These are phyloP conservation scores for Lonchura striata DNA, from an alignment of 2,113 vertebrate species.

Conservation along the genomic window DNA sequence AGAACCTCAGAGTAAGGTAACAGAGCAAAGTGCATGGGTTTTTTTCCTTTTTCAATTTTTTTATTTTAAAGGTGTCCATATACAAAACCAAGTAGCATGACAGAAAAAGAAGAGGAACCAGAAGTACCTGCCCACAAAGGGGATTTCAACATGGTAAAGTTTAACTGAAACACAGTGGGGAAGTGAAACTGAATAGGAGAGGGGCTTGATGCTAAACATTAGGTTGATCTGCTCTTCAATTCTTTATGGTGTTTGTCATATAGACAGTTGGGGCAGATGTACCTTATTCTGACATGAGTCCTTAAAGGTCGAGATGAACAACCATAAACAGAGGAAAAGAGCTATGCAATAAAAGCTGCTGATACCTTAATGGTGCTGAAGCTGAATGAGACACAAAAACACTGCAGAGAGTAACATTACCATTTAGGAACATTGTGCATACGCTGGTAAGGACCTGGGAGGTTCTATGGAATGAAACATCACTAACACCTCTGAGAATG, in stretches of 20 bases:
- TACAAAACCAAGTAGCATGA: constrained; percentile 28
- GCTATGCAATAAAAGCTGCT: neutral
- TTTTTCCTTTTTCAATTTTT: accelerated
- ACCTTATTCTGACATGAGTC: neutral
- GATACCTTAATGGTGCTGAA: neutral
- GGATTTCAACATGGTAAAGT: constrained; percentile 56
- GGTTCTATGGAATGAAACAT: neutral
- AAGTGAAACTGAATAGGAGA: constrained; percentile 41
- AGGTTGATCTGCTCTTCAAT: neutral
- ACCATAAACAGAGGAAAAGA: neutral
- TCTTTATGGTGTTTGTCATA: neutral
- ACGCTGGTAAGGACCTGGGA: neutral
- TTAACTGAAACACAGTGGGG: constrained; percentile 56
- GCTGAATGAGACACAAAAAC: neutral
- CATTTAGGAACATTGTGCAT: neutral
- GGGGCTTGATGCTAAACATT: neutral
- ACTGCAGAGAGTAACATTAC: neutral
- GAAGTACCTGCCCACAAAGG: constrained; percentile 61
- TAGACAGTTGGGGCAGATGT: neutral
- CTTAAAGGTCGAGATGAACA: neutral
- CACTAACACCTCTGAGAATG: neutral
- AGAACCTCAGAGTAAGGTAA: neutral
- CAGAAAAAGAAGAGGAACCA: constrained; percentile 58
- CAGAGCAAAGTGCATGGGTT: neutral
- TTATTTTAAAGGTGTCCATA: neutral